Evolutionary conservation across 1,140 invertebrate genomes (phyloP).

Genomic region (Diprion similis): DNA sequence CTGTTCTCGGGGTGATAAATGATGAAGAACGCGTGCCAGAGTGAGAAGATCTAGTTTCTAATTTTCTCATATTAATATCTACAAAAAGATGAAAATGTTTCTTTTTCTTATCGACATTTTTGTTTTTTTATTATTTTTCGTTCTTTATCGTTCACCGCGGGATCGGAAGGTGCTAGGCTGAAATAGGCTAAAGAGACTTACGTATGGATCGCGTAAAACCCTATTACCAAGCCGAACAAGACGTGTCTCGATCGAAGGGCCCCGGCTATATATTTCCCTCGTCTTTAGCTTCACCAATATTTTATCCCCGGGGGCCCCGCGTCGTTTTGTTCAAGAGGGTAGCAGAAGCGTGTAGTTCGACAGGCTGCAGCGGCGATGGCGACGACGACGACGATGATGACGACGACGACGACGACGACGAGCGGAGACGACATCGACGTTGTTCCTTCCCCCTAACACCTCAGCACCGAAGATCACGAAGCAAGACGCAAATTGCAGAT

Average conservation of each 20-base stretch:
- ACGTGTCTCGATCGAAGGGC: slow-evolving; percentile 3
- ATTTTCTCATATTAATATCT: not conserved
- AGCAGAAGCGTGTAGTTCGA: not conserved
- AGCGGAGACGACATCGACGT: not conserved
- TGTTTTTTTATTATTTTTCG: too few relatives aligned
- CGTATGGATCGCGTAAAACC: slow-evolving; percentile 7
- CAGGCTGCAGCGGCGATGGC: too few relatives aligned
- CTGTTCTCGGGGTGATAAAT: too few relatives aligned
- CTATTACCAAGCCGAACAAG: not conserved
- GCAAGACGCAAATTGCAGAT: slow-evolving; percentile 2
- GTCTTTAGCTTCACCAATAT: not conserved
- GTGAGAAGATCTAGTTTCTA: not conserved
- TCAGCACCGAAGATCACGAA: not conserved
- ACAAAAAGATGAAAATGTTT: not conserved
- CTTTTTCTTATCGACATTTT: too few relatives aligned
- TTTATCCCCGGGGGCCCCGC: not conserved
- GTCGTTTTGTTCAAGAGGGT: not conserved
- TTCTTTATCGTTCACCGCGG: too few relatives aligned
- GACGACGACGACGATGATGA: not conserved
- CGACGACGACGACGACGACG: not conserved
- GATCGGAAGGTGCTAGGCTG: not conserved
- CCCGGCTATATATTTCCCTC: not conserved
- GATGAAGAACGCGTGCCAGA: not conserved
- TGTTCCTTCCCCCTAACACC: not conserved
- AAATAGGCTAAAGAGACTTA: slow-evolving; percentile 8